Evolutionary conservation across 1,140 invertebrate species (phyloP).

Genomic region (Drosophila nigromelanica): DNA sequence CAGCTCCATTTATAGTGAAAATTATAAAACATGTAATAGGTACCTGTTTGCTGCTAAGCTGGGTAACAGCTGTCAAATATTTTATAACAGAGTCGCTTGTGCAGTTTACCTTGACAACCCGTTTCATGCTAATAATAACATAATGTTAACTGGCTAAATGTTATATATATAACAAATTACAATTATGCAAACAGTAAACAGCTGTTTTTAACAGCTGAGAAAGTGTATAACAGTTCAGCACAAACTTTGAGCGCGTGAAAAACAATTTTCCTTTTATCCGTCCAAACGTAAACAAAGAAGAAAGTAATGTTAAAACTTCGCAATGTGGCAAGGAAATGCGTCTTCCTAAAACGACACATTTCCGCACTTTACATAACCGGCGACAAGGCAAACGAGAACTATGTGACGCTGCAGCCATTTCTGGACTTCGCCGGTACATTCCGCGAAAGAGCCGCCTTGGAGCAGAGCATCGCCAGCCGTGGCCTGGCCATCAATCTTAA

Average conservation of each 20-base stretch:
- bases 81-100: too few species aligned
- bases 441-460: slow-evolving; percentile 82
- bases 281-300: slow-evolving; percentile 10
- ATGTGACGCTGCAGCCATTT: slow-evolving; percentile 85
- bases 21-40: too few species aligned
- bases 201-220: slow-evolving; percentile 2
- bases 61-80: too few species aligned
- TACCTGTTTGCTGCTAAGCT: too few species aligned
- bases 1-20: too few species aligned
- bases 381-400: slow-evolving; percentile 85
- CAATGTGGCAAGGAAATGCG: slow-evolving; percentile 8
- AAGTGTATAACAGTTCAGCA: slow-evolving; percentile 11
- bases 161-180: not conserved
- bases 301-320: slow-evolving; percentile 47
- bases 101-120: too few species aligned
- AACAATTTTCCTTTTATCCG: not conserved
- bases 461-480: slow-evolving; percentile 84
- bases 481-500: slow-evolving; percentile 84
- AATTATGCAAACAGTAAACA: not conserved
- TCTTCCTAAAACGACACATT: slow-evolving; percentile 46
- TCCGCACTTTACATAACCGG: slow-evolving; percentile 87
- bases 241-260: not conserved
- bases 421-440: slow-evolving; percentile 86
- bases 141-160: not conserved
- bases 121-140: too few species aligned